These are phyloP conservation scores for Metopolophium dirhodum DNA, from an alignment of 1,140 invertebrate species.

Conservation along the genomic window DNA sequence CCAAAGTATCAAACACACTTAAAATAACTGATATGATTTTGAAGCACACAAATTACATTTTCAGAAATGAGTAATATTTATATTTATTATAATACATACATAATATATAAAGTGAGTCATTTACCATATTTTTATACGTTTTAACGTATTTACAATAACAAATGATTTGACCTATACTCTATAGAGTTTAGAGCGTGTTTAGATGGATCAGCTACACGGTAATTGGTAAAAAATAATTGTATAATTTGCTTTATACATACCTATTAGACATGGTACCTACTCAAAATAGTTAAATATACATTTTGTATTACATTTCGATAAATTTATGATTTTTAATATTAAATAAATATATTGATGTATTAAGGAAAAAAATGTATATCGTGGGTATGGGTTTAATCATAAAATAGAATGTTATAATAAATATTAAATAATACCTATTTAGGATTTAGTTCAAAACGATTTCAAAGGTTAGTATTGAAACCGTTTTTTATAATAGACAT, in stretches of 20 bases:
- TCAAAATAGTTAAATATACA: neutral
- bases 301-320: neutral
- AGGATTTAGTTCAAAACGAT: neutral
- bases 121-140: neutral
- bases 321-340: neutral
- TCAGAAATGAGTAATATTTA: neutral
- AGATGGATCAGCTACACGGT: neutral
- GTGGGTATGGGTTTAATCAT: neutral
- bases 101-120: neutral
- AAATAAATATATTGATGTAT: neutral
- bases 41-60: neutral
- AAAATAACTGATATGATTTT: neutral
- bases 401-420: neutral
- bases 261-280: neutral
- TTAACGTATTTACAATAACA: neutral
- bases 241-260: neutral
- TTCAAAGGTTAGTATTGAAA: neutral
- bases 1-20: neutral
- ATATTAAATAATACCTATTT: neutral
- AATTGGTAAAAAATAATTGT: neutral
- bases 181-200: neutral
- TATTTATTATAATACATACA: neutral
- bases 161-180: neutral
- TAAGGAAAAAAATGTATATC: neutral
- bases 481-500: neutral